Base-by-base conservation (phyloP, 2,797 vertebrate species). In the Choloepus didactylus region DNA sequence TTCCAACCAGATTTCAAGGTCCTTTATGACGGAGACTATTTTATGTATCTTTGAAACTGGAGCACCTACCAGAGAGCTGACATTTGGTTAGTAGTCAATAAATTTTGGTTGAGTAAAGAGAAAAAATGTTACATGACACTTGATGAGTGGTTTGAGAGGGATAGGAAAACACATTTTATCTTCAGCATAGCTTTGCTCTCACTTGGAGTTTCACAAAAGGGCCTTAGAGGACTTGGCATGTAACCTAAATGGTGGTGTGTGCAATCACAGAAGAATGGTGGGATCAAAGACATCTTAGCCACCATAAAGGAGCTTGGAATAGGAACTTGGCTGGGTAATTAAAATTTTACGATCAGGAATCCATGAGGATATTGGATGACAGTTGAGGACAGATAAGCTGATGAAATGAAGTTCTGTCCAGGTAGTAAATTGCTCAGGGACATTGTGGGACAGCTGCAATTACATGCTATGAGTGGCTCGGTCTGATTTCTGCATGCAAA, bases 391-490 rank as follows among this genome's bases (percentile, higher is more conserved):
- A 59, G 64, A 91, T 66, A 25, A 89, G n/a, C 44, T 88, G 92
- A 62, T 62, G 67, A 79, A 87, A 44, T 18, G 54, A 23, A 62
- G 62, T 64, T 94, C 51, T 64, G 82, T 76, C 67, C 88, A 95
- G 92, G 88, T 89, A 94, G 93, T 86, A 88, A 93, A 94, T 93
- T 51, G 81, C 41, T 54, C 7, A 49, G 80, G 93, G 75, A 96
- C 89, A 83, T 84, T 44, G 46, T 16, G 12, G 67, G 84, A 80
- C 94, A 96, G 93, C 95, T 97, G 88, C 79, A 64, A 10, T 90
- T 91, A 76, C 90, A 72, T 44, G 87, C 85, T 87, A 4, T 35
- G n/a, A 72, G 75, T 67, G 21, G 56, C 72, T 86, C 79, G 88
- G 44, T 93, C 86, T 97, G 75, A 93, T 89, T 93, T 81, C 94